A percentile compares a stretch with the other conserved stretches of the same genome.
Evolutionary conservation across 2,797 vertebrate genomes (phyloP).

Genomic region (Acipenser oxyrinchus): DNA sequence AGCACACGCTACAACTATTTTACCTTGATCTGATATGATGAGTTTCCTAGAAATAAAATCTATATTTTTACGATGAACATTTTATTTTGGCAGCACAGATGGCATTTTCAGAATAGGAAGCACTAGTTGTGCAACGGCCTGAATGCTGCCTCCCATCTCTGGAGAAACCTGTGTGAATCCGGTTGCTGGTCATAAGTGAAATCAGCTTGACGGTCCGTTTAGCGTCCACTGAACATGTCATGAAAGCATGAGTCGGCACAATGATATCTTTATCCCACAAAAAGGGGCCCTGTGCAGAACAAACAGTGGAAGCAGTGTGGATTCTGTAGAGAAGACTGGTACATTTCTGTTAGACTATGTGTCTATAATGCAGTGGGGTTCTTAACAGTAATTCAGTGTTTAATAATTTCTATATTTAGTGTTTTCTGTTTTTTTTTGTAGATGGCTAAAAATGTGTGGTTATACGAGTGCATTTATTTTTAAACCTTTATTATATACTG

Average conservation of each 20-base stretch:
- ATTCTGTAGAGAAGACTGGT: too few relatives aligned
- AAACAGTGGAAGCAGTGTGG: too few relatives aligned
- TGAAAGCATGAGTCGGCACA: not conserved
- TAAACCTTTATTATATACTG: too few relatives aligned
- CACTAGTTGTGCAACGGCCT: not conserved
- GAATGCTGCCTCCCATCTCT: not conserved
- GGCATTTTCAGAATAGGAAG: constrained; percentile 3
- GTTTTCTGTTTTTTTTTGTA: too few relatives aligned
- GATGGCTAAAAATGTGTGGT: too few relatives aligned
- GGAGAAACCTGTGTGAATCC: not conserved
- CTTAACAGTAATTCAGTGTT: too few relatives aligned
- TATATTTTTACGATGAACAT: not conserved
- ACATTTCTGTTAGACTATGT: too few relatives aligned
- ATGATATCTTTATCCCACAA: not conserved
- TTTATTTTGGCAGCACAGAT: constrained; percentile 4
- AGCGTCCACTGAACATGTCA: too few relatives aligned
- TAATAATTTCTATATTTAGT: too few relatives aligned
- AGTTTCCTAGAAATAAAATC: constrained; percentile 20
- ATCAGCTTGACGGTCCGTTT: not conserved
- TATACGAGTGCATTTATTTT: too few relatives aligned
- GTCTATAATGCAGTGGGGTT: too few relatives aligned
- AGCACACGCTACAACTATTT: constrained; percentile 9
- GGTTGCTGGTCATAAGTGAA: not conserved
- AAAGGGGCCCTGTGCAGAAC: too few relatives aligned
- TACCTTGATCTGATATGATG: constrained; percentile 21